These are phyloP conservation scores for Tipula confusa DNA, from an alignment of 2,888 invertebrate genomes.

Conservation along the genomic window DNA sequence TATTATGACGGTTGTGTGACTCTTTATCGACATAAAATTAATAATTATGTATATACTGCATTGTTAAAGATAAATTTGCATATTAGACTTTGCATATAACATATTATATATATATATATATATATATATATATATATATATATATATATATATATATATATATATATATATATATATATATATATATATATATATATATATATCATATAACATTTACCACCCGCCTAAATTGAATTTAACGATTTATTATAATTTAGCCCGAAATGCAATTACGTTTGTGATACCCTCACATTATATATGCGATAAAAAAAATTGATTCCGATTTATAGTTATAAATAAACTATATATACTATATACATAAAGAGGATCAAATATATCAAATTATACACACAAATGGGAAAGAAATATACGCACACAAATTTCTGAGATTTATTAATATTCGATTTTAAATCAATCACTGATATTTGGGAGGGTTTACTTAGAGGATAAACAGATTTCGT, in stretches of 20 bases:
- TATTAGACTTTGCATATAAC: too few relatives aligned
- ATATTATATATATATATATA: too few relatives aligned
- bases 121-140: too few relatives aligned
- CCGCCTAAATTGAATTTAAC: neutral
- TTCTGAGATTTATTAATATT: neutral
- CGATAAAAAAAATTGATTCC: neutral
- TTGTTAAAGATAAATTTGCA: too few relatives aligned
- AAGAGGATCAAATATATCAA: conserved; percentile 7
- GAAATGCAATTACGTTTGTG: neutral
- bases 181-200: too few relatives aligned
- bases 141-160: too few relatives aligned
- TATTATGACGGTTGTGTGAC: neutral
- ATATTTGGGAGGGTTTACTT: neutral
- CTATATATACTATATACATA: neutral
- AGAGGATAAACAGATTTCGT: neutral
- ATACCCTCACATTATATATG: neutral
- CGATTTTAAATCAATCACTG: neutral
- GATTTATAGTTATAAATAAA: conserved; percentile 25
- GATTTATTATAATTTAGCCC: neutral
- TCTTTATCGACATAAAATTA: neutral
- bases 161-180: too few relatives aligned
- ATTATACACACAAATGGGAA: neutral
- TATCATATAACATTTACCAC: neutral
- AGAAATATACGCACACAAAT: neutral
- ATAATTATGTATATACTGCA: neutral